Percentiles rank a stretch among this genome's conserved stretches.
phyloP scores from a whole-genome alignment of 2,888 invertebrate species.

The Lithophane semibrunnea region DNA sequence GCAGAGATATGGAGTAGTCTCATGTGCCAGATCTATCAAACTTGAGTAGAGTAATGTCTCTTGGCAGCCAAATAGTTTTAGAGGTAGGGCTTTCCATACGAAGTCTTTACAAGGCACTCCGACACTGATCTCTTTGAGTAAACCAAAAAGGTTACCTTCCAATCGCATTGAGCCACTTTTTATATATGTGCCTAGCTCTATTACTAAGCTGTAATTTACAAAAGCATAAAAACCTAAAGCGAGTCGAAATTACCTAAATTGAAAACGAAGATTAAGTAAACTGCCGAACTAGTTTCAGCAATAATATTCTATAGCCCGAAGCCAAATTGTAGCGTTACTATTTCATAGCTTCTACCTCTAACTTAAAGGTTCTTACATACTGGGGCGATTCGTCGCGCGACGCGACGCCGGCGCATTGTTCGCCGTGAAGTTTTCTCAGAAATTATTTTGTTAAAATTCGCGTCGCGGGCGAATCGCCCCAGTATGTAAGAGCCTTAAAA shows the following conservation, averaged over 20 bases:
- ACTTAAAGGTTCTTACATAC: not conserved
- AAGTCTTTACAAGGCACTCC: not conserved
- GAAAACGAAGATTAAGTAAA: slow-evolving; percentile 19
- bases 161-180: slow-evolving; percentile 1
- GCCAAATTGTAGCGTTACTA: slow-evolving; percentile 22
- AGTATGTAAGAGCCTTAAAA: not conserved
- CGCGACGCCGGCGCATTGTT: too few relatives aligned
- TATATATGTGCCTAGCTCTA: too few relatives aligned
- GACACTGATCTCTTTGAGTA: not conserved
- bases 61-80: not conserved
- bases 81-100: too few relatives aligned
- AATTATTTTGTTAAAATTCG: too few relatives aligned
- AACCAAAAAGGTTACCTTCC: not conserved
- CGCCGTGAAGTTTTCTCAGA: too few relatives aligned
- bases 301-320: slow-evolving; percentile 29
- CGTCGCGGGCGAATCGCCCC: too few relatives aligned
- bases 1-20: not conserved
- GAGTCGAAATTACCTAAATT: not conserved
- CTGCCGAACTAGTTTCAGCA: slow-evolving; percentile 16
- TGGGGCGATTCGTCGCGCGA: too few relatives aligned
- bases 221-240: not conserved
- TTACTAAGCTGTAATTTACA: slow-evolving; percentile 2
- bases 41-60: not conserved
- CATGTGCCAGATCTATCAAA: not conserved
- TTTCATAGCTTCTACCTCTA: slow-evolving; percentile 1